These are phyloP conservation scores for Platyura marginata DNA, from an alignment of 1,140 invertebrate genomes.

Conservation along the genomic window DNA sequence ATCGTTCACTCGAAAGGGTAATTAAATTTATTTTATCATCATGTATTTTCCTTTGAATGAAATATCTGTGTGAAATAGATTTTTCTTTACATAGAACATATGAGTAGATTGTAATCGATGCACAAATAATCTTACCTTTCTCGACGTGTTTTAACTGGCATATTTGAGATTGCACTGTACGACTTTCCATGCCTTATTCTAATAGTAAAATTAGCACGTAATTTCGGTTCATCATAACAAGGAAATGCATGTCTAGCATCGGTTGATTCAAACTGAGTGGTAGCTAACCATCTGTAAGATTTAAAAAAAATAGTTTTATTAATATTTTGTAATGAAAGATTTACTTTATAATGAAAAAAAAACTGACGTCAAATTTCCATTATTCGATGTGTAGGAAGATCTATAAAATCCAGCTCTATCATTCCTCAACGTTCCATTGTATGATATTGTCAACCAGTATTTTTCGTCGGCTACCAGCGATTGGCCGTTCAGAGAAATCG, in stretches of 20 bases:
- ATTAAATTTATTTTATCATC: too few relatives aligned
- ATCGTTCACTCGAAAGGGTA: too few relatives aligned
- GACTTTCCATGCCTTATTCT: slow-evolving; percentile 30
- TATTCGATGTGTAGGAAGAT: slow-evolving; percentile 22
- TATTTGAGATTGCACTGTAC: slow-evolving; percentile 37
- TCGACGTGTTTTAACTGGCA: slow-evolving; percentile 25
- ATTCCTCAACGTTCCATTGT: slow-evolving; percentile 9
- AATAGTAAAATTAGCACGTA: slow-evolving; percentile 52
- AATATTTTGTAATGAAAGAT: too few relatives aligned
- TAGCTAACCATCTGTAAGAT: slow-evolving; percentile 41
- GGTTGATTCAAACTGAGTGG: slow-evolving; percentile 64
- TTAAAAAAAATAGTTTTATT: slow-evolving; percentile 1
- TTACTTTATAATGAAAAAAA: too few relatives aligned
- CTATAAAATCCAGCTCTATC: slow-evolving; percentile 51
- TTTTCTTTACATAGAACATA: too few relatives aligned
- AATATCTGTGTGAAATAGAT: too few relatives aligned
- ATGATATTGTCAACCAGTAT: slow-evolving; percentile 11
- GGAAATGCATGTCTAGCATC: slow-evolving; percentile 67
- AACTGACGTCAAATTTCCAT: slow-evolving; percentile 6
- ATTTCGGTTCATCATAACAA: slow-evolving; percentile 77
- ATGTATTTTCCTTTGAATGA: too few relatives aligned
- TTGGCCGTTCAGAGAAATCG: slow-evolving; percentile 7
- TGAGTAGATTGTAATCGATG: too few relatives aligned
- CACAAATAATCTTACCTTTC: too few relatives aligned
- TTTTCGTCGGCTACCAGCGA: not conserved